Conservation (phyloP, 2,797 vertebrate species). For the Gallirallus australis region DNA sequence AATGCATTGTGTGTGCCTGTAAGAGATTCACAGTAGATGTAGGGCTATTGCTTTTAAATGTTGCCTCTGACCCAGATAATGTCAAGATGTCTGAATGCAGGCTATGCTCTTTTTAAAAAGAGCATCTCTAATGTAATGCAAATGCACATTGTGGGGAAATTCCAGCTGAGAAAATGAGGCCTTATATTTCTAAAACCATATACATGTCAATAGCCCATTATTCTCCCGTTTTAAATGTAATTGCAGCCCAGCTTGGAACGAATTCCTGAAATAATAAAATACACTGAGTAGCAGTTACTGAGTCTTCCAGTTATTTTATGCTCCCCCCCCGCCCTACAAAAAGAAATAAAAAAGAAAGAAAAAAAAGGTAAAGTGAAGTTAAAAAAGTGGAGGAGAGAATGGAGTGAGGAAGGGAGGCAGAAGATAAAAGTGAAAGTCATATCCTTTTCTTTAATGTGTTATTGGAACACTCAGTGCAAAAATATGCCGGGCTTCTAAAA, state of each 20-base stretch:
- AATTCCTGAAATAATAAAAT: slow-evolving; percentile 83
- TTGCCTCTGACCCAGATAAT: slow-evolving; percentile 82
- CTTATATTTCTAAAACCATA: slow-evolving; percentile 84
- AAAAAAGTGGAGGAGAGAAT: slow-evolving; percentile 8
- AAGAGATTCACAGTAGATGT: slow-evolving; percentile 63
- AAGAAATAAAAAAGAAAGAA: background rate
- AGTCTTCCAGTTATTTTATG: slow-evolving; percentile 73
- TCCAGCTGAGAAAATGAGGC: slow-evolving; percentile 84
- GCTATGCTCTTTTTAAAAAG: slow-evolving; percentile 75
- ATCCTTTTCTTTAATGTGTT: slow-evolving; percentile 40
- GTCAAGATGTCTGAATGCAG: slow-evolving; percentile 78
- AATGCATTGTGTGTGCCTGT: slow-evolving; percentile 67
- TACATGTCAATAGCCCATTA: slow-evolving; percentile 85
- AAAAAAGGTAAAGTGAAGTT: background rate
- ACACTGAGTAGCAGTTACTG: slow-evolving; percentile 66
- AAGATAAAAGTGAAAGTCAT: slow-evolving; percentile 58
- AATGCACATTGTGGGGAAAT: slow-evolving; percentile 82
- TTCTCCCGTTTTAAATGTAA: slow-evolving; percentile 82
- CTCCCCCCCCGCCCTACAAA: background rate
- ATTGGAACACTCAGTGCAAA: slow-evolving; percentile 31
- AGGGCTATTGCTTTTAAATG: slow-evolving; percentile 77
- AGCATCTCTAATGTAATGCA: slow-evolving; percentile 83
- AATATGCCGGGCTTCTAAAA: slow-evolving; percentile 25
- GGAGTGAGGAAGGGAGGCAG: background rate
- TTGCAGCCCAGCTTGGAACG: slow-evolving; percentile 79